Percentiles rank a stretch among this genome's conserved stretches.
These are phyloP conservation scores for Calypte anna DNA, from an alignment of 2,113 vertebrate species.

Conservation along the genomic window DNA sequence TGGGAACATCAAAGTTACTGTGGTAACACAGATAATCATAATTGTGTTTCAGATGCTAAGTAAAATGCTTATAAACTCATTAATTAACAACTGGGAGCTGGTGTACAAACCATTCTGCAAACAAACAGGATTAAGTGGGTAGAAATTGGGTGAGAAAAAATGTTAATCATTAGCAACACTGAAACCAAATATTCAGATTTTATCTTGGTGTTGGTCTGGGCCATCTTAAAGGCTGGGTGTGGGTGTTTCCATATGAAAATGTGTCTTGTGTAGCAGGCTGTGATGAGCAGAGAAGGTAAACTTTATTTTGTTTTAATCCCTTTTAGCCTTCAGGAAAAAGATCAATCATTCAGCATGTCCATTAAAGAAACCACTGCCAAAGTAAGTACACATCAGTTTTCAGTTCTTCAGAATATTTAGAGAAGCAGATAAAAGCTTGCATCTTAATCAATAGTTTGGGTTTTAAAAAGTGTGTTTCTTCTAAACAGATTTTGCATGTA, in stretches of 20 bases:
- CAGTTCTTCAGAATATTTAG: background rate
- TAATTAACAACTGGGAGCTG: background rate
- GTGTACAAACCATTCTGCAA: background rate
- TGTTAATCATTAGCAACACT: background rate
- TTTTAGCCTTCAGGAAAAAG: slow-evolving; percentile 87
- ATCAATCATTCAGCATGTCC: slow-evolving; percentile 77
- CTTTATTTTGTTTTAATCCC: slow-evolving; percentile 37
- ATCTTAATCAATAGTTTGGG: background rate
- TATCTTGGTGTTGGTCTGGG: background rate
- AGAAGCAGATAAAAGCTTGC: background rate
- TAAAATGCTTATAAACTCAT: background rate
- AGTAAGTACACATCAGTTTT: slow-evolving; percentile 75
- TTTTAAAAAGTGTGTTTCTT: background rate
- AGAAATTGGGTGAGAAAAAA: background rate
- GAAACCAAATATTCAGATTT: background rate
- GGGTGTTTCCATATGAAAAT: background rate
- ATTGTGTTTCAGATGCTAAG: background rate
- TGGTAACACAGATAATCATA: background rate
- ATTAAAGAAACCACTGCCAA: slow-evolving; percentile 87
- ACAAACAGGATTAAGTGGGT: background rate
- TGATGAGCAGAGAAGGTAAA: background rate
- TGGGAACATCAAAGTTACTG: background rate
- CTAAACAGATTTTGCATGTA: background rate
- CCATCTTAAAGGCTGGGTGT: background rate
- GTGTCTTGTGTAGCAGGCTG: background rate